Percentiles rank a stretch among this genome's conserved stretches.
Evolutionary conservation across 2,888 invertebrate species (phyloP).

Genomic region (Scotopteryx bipunctaria): DNA sequence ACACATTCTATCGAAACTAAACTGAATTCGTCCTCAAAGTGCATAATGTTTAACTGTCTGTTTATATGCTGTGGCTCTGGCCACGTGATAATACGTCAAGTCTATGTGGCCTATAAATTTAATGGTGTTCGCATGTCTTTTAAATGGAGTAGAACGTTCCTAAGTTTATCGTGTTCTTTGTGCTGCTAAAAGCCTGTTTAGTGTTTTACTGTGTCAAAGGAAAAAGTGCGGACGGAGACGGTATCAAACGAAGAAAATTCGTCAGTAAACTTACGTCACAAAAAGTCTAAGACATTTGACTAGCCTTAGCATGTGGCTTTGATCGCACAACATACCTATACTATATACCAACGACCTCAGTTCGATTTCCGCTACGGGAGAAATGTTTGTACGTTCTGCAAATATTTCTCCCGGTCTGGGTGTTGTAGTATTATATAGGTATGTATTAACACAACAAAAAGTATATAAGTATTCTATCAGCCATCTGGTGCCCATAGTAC

Average conservation of each 20-base stretch:
- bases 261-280: not conserved
- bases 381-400: no score
- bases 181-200: conserved; percentile 14
- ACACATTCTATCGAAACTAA: no score
- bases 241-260: not conserved
- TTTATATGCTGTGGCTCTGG: not conserved
- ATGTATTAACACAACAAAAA: no score
- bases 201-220: conserved; percentile 14
- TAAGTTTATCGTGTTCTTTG: conserved; percentile 25
- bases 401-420: no score
- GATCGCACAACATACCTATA: no score
- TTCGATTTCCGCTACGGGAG: no score
- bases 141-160: conserved; percentile 46
- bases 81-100: conserved; percentile 16
- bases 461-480: no score
- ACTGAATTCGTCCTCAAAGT: no score
- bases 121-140: conserved; percentile 64
- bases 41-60: not conserved
- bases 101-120: conserved; percentile 60
- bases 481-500: no score
- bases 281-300: not conserved
- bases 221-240: not conserved
- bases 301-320: not conserved
- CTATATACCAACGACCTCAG: no score
- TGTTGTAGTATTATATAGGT: no score